Conservation (phyloP, 2,113 vertebrate genomes). For the Engraulis encrasicolus region DNA sequence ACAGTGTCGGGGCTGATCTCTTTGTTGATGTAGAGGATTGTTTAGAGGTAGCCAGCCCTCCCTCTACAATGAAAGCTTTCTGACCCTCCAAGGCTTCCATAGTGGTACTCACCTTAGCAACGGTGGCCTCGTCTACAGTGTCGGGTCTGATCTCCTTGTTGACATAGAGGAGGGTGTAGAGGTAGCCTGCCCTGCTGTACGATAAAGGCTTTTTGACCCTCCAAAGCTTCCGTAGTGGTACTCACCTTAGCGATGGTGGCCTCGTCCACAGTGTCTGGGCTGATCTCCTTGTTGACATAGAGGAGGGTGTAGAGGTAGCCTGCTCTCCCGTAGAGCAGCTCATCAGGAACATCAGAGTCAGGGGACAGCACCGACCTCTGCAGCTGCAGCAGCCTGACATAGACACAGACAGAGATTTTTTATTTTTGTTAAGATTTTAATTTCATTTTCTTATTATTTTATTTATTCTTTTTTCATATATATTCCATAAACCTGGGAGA, state of each 20-base stretch:
- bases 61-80: too few relatives aligned
- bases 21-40: conserved; percentile 89
- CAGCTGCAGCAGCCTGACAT: conserved; percentile 86
- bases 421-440: too few relatives aligned
- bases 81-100: background rate
- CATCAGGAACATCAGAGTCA: conserved; percentile 88
- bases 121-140: conserved; percentile 78
- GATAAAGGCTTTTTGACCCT: too few relatives aligned
- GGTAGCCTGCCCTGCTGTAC: conserved; percentile 90
- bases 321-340: conserved; percentile 90
- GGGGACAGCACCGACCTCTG: conserved; percentile 79
- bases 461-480: too few relatives aligned
- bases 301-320: conserved; percentile 93
- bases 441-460: too few relatives aligned
- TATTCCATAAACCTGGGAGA: too few relatives aligned
- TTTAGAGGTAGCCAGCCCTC: conserved; percentile 89
- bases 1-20: conserved; percentile 85
- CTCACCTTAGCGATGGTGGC: conserved; percentile 82
- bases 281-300: conserved; percentile 88
- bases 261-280: conserved; percentile 81
- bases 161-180: conserved; percentile 90
- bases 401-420: conserved; percentile 60
- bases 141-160: conserved; percentile 86
- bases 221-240: background rate
- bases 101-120: conserved; percentile 80